Base-by-base conservation (phyloP, 2,888 invertebrate genomes). In the Urechis unicinctus region DNA sequence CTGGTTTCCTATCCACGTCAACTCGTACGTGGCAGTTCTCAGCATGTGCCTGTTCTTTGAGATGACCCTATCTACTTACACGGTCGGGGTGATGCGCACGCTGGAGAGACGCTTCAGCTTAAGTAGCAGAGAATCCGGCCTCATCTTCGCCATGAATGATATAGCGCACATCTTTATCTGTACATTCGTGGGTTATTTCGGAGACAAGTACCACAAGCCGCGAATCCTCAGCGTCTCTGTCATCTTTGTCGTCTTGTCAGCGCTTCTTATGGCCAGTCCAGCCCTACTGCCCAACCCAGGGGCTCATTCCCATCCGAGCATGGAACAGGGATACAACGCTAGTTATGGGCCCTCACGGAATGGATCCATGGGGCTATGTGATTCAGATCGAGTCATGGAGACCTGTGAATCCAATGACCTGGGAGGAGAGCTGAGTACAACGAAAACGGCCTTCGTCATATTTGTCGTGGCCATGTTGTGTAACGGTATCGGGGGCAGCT, bases 41-140 rank as follows among this genome's bases (percentile, higher is more conserved):
- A 28, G 52, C 24, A 9, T 54, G 28, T 17, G 56, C 22, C 9
- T 21, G 4, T 29, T 61, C 22, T 51, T 53, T 42, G 43, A 43
- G 43, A 50, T 61, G 36, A 29, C 31, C 4, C 24, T 50, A 22
- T 42, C 21, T 6, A 51, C 57, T 22, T 61, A 61, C 47, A 45
- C 30, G 13, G 46, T 55, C n/a, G 62, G 57, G 6, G 56, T 56
- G 21, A 42, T 63, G 45, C 51, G 64, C 21, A 64, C 64, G 13
- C 21, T 64, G 17, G 64, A 64, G 55, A 46, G 53, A 44, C 48
- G 61, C n/a, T 64, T 64, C 53, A 57, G 59, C 2, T 56, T 64
- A 49, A 42, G 49, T 42, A 63, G 61, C 41, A 45, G 53, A 3
- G 57, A 64, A 46, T 57, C 52, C 24, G 60, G 61, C 30, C 41